phyloP scores from a whole-genome alignment of 2,113 vertebrate species.

The Nothocercus nigrocapillus region DNA sequence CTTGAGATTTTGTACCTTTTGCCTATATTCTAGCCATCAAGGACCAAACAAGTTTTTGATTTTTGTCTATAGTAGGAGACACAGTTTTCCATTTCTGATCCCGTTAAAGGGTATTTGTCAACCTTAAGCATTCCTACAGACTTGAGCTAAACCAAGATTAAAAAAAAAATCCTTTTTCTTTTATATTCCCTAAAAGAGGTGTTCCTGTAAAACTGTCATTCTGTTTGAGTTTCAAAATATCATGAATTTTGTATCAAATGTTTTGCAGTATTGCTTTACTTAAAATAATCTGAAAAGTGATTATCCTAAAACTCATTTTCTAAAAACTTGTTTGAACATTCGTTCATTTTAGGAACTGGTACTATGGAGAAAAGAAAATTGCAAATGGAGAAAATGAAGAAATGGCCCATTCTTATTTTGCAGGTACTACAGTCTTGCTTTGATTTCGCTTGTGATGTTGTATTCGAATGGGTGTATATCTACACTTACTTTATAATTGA shows the following conservation, averaged over 20 bases:
- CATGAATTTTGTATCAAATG: background rate
- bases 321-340: background rate
- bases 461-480: background rate
- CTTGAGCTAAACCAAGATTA: background rate
- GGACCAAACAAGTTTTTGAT: background rate
- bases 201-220: background rate
- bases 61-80: background rate
- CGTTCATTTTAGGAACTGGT: constrained; percentile 44
- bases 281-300: background rate
- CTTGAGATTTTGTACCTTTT: background rate
- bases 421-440: constrained; percentile 17
- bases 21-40: background rate
- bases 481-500: background rate
- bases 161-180: background rate
- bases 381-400: background rate
- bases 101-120: background rate
- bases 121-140: background rate
- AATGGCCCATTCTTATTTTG: constrained; percentile 29
- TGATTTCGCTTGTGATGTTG: background rate
- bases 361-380: background rate
- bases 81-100: background rate
- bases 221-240: background rate
- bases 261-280: background rate
- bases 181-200: background rate
- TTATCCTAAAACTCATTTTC: background rate